Evolutionary conservation across 2,888 invertebrate genomes (phyloP).

Genomic region (Thecophora atra): DNA sequence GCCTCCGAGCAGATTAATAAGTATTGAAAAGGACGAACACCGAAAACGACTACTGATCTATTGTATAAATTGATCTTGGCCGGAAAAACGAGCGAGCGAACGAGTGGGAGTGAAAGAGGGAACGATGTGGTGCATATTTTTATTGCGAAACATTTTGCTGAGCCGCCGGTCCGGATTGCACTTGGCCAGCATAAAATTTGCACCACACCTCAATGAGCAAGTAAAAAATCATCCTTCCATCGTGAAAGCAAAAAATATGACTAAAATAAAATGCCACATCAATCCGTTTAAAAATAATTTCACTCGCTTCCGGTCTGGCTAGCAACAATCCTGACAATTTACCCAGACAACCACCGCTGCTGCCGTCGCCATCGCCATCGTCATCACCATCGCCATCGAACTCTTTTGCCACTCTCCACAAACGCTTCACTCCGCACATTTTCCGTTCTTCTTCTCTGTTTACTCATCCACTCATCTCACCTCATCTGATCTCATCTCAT

Average conservation of each 20-base stretch:
- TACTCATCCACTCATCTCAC: background rate
- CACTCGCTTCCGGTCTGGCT: constrained; percentile 51
- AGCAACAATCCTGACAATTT: constrained; percentile 38
- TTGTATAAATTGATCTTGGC: no score
- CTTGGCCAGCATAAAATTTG: constrained; percentile 22
- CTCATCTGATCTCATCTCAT: background rate
- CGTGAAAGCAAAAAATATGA: constrained; percentile 13
- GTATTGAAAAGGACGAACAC: no score
- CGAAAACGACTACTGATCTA: no score
- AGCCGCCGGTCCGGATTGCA: constrained; percentile 7
- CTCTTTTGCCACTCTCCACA: background rate
- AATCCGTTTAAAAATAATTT: constrained; percentile 57
- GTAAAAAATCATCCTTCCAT: constrained; percentile 1
- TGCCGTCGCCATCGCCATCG: background rate
- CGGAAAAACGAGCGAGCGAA: background rate
- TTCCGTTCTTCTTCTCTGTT: background rate
- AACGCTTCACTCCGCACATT: background rate
- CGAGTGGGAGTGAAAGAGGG: background rate
- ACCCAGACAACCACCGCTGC: constrained; percentile 24
- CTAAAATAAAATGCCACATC: constrained; percentile 41
- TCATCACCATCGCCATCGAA: background rate
- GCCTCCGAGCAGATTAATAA: no score
- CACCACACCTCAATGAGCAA: constrained; percentile 11
- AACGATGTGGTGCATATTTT: background rate
- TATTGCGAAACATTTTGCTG: constrained; percentile 33